Conservation (phyloP, 2,797 vertebrate genomes). For the Propithecus perrieri region DNA sequence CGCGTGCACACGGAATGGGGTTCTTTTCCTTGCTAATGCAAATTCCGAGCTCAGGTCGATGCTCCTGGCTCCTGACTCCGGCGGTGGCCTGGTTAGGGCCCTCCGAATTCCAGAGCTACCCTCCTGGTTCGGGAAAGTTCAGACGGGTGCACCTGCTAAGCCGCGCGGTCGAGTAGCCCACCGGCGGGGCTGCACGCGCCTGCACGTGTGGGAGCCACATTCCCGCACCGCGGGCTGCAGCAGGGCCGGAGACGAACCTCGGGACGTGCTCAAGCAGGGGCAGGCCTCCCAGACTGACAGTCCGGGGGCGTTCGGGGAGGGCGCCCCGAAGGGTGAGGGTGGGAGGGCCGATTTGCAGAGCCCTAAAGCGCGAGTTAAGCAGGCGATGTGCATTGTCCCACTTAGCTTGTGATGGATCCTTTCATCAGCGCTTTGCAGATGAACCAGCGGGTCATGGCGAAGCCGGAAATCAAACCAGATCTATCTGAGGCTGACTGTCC, state of each 20-base stretch:
- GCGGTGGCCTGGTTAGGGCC: neutral
- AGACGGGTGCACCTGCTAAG: constrained; percentile 58
- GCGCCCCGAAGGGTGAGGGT: neutral
- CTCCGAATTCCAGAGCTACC: constrained; percentile 15
- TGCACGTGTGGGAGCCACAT: neutral
- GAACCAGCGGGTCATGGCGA: neutral
- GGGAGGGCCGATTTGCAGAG: neutral
- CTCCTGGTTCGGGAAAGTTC: constrained; percentile 19
- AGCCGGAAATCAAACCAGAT: neutral
- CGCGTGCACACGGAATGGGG: neutral
- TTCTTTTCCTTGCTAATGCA: neutral
- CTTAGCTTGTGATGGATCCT: neutral
- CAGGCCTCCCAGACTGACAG: neutral
- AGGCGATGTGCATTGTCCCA: neutral
- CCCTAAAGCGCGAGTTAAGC: neutral
- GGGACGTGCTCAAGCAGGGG: neutral
- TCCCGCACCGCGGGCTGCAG: neutral
- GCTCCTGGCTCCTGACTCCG: neutral
- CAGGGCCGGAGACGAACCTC: neutral
- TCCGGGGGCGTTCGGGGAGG: neutral
- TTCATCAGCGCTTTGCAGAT: neutral
- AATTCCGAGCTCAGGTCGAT: neutral
- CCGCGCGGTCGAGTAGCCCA: neutral
- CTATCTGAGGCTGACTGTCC: neutral
- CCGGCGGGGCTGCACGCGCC: neutral